Conservation (phyloP, 2,113 vertebrate genomes). For the Stegastes partitus region DNA sequence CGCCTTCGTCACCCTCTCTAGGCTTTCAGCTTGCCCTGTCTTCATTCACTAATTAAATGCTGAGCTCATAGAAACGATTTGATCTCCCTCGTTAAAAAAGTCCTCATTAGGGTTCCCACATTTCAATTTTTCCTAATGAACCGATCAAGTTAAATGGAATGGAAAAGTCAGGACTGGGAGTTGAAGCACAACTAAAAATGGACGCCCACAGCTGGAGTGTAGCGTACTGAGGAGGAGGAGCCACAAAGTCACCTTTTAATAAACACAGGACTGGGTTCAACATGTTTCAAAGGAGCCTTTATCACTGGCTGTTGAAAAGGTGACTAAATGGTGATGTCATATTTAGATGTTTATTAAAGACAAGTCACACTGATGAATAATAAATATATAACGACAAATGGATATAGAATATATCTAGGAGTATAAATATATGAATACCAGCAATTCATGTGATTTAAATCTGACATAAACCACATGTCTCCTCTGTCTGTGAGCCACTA, state of each 20-base stretch:
- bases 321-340: no score
- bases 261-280: neutral
- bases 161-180: constrained; percentile 38
- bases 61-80: constrained; percentile 39
- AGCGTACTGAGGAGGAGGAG: constrained; percentile 7
- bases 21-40: neutral
- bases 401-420: no score
- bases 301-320: neutral
- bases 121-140: constrained; percentile 61
- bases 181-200: constrained; percentile 30
- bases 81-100: constrained; percentile 50
- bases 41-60: constrained; percentile 30
- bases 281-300: neutral
- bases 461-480: no score
- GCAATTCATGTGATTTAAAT: no score
- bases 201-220: constrained; percentile 19
- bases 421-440: no score
- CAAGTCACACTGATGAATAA: no score
- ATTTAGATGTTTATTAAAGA: no score
- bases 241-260: constrained; percentile 9
- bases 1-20: neutral
- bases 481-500: no score
- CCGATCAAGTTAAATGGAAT: constrained; percentile 49
- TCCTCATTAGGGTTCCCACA: constrained; percentile 40
- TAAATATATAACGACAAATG: no score